These are phyloP conservation scores for Drosophila navojoa DNA, from an alignment of 1,140 invertebrate species.

Conservation along the genomic window DNA sequence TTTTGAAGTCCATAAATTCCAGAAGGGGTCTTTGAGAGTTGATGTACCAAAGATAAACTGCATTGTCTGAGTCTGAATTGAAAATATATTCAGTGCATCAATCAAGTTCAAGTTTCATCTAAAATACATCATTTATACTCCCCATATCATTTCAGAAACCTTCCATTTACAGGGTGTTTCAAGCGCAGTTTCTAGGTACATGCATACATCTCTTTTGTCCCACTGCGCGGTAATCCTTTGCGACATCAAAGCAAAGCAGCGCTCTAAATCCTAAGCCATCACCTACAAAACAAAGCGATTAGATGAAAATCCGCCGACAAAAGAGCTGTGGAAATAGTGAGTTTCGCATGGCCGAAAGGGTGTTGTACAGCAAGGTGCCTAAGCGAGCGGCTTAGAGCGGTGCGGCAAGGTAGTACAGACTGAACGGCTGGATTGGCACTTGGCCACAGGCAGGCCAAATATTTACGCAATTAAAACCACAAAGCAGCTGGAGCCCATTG, in stretches of 20 bases:
- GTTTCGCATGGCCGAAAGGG: constrained; percentile 41
- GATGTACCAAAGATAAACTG: too few relatives aligned
- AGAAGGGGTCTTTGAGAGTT: too few relatives aligned
- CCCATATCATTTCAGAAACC: too few relatives aligned
- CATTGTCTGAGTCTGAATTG: too few relatives aligned
- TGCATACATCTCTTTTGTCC: neutral
- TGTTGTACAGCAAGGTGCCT: constrained; percentile 45
- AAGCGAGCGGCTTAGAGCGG: constrained; percentile 36
- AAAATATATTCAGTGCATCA: too few relatives aligned
- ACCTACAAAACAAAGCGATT: constrained; percentile 64
- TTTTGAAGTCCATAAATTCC: too few relatives aligned
- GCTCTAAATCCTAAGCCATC: constrained; percentile 35
- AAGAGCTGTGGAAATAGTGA: constrained; percentile 9
- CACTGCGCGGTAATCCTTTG: constrained; percentile 34
- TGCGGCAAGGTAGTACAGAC: neutral
- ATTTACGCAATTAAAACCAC: constrained; percentile 38
- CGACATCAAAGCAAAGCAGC: constrained; percentile 46
- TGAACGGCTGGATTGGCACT: constrained; percentile 1
- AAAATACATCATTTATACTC: too few relatives aligned
- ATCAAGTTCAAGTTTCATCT: too few relatives aligned
- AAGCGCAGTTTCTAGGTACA: neutral
- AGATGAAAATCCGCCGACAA: constrained; percentile 53
- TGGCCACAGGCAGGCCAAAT: constrained; percentile 45
- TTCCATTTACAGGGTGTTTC: neutral
- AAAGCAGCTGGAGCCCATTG: constrained; percentile 42